A percentile compares a stretch with the other conserved stretches of the same genome.
phyloP scores from a whole-genome alignment of 1,140 invertebrate genomes.

The Nebria ingens region DNA sequence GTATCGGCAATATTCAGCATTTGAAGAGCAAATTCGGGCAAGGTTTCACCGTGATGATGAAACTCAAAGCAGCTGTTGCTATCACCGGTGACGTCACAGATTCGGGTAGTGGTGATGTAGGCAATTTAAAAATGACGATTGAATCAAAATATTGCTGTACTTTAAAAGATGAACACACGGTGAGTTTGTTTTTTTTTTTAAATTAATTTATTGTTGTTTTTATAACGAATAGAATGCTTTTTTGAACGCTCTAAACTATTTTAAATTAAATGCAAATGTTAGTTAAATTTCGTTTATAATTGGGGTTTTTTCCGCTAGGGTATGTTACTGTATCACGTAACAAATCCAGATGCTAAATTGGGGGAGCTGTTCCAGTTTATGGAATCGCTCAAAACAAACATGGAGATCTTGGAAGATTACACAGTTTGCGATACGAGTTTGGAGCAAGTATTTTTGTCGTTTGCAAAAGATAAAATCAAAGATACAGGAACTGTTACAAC shows the following conservation, averaged over 20 bases:
- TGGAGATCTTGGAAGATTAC: constrained; percentile 45
- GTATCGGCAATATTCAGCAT: constrained; percentile 36
- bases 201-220: too few species aligned
- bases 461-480: constrained; percentile 21
- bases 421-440: constrained; percentile 51
- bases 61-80: constrained; percentile 18
- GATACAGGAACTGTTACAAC: background rate
- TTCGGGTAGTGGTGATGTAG: background rate
- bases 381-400: constrained; percentile 36
- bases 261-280: too few species aligned
- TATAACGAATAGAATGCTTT: too few species aligned
- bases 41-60: constrained; percentile 39
- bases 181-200: constrained; percentile 9
- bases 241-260: too few species aligned
- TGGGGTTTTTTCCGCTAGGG: too few species aligned
- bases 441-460: constrained; percentile 45
- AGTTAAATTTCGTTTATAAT: too few species aligned
- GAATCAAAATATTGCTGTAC: constrained; percentile 15
- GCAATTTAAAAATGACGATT: constrained; percentile 14
- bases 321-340: constrained; percentile 45
- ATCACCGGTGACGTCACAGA: background rate
- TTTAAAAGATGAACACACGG: constrained; percentile 21
- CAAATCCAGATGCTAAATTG: constrained; percentile 33
- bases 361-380: constrained; percentile 42
- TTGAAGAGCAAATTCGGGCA: constrained; percentile 36